These are phyloP conservation scores for Phortica okadai DNA, from an alignment of 2,888 invertebrate genomes.

Conservation along the genomic window DNA sequence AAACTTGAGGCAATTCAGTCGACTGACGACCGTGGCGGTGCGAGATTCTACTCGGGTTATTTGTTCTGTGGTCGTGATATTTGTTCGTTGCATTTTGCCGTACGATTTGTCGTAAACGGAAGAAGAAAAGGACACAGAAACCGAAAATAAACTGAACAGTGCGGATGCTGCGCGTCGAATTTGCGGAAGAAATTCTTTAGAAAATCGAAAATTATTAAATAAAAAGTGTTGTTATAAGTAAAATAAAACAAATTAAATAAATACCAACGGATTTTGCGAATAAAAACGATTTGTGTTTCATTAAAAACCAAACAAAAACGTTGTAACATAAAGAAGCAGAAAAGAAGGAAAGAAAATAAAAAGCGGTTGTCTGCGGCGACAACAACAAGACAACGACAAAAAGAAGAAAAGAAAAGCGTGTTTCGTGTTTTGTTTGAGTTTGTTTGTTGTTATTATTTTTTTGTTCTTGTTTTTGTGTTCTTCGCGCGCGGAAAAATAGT, in stretches of 20 bases:
- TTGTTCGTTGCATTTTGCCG: too few species aligned
- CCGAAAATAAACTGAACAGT: too few species aligned
- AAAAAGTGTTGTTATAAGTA: background rate
- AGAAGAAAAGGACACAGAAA: too few species aligned
- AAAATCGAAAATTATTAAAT: background rate
- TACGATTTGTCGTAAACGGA: too few species aligned
- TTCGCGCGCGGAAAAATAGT: constrained; percentile 12
- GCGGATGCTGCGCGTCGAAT: too few species aligned
- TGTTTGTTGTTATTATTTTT: background rate
- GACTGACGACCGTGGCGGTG: too few species aligned
- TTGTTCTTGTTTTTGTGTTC: background rate
- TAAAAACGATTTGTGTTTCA: background rate
- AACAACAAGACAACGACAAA: background rate
- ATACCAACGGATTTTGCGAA: background rate
- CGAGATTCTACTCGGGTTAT: too few species aligned
- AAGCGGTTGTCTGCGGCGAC: background rate
- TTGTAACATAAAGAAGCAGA: background rate
- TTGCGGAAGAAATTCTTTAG: background rate
- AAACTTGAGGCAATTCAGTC: too few species aligned
- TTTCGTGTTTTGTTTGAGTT: constrained; percentile 16
- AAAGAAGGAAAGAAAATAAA: background rate
- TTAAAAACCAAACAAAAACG: background rate
- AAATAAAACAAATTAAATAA: background rate
- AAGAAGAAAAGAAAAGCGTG: background rate
- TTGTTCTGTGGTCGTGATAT: too few species aligned